A percentile compares a stretch with the other conserved stretches of the same genome.
These are phyloP conservation scores for Drosophila gunungcola DNA, from an alignment of 1,140 invertebrate species.

Conservation along the genomic window DNA sequence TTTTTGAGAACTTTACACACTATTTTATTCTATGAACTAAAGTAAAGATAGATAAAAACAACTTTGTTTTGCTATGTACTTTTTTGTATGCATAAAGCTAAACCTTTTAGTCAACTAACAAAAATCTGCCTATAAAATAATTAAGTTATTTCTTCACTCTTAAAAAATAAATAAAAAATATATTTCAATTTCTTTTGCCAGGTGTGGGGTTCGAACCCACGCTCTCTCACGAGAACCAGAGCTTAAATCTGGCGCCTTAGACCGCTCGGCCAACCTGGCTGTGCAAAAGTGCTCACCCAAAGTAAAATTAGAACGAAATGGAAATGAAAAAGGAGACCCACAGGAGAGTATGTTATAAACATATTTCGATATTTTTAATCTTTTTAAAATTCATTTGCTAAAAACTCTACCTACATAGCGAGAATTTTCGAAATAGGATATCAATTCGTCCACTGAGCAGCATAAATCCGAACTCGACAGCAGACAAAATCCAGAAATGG, in stretches of 20 bases:
- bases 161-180: background rate
- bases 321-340: background rate
- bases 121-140: background rate
- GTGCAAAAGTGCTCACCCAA: rapidly evolving
- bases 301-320: too few species aligned
- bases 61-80: too few species aligned
- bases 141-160: background rate
- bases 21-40: too few species aligned
- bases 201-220: conserved; percentile 10
- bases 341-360: background rate
- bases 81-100: too few species aligned
- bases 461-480: conserved; percentile 20
- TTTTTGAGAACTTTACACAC: too few species aligned
- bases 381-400: too few species aligned
- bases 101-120: too few species aligned
- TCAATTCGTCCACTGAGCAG: background rate
- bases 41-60: too few species aligned
- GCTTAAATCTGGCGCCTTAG: conserved; percentile 12
- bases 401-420: too few species aligned
- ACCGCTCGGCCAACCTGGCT: conserved; percentile 12
- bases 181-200: background rate
- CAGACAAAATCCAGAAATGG: conserved; percentile 39
- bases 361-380: too few species aligned
- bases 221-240: conserved; percentile 10
- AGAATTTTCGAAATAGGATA: too few species aligned